phyloP scores from a whole-genome alignment of 2,797 vertebrate species.

The Bufotes viridis region DNA sequence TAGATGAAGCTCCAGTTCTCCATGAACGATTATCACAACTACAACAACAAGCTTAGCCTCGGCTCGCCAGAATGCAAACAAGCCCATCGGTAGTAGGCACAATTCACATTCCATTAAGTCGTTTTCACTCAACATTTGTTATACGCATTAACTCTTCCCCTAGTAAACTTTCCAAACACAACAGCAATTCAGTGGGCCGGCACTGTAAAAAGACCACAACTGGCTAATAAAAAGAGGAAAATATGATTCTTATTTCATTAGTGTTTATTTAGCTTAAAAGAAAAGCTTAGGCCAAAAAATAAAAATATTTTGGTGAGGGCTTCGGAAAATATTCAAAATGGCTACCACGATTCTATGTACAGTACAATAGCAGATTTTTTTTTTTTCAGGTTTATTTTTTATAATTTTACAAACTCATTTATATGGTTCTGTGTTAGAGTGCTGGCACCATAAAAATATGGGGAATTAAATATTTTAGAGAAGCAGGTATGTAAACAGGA shows the following conservation, averaged over 20 bases:
- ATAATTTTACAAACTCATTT: no score
- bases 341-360: neutral
- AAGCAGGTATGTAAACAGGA: no score
- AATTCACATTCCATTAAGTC: conserved; percentile 23
- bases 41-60: conserved; percentile 7
- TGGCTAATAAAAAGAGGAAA: conserved; percentile 39
- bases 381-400: no score
- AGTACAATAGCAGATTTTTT: neutral
- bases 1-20: neutral
- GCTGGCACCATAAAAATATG: no score
- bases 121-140: conserved; percentile 44
- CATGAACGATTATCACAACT: neutral
- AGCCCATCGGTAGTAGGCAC: neutral
- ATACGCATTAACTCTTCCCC: conserved; percentile 40
- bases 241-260: conserved; percentile 39
- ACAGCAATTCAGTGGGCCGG: conserved; percentile 16
- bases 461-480: no score
- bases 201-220: conserved; percentile 17
- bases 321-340: neutral
- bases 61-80: conserved; percentile 10
- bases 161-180: conserved; percentile 38
- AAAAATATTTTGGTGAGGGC: conserved; percentile 27
- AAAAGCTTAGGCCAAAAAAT: neutral
- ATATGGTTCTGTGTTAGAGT: no score
- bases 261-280: conserved; percentile 29